Evolutionary conservation across 2,113 vertebrate genomes (phyloP).

Genomic region (Eulemur rufifrons): DNA sequence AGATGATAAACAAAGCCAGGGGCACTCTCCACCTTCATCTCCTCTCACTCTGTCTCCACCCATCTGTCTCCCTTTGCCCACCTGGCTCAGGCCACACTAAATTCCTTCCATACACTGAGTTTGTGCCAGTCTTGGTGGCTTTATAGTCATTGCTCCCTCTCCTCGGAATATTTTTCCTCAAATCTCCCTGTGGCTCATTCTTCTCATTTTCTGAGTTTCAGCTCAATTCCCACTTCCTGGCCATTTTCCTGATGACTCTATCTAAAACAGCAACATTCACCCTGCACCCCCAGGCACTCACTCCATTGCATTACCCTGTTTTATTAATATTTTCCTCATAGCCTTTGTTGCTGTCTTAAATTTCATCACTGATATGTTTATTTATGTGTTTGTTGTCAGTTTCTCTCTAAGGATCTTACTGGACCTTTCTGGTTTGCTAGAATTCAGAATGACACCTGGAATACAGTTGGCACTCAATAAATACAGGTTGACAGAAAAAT

Average conservation of each 20-base stretch:
- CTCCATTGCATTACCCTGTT: background rate
- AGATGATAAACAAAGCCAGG: background rate
- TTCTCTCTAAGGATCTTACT: background rate
- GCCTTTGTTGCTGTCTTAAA: background rate
- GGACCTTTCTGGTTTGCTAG: background rate
- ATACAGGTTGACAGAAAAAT: background rate
- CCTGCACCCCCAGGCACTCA: background rate
- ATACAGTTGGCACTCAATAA: background rate
- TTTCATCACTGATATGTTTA: background rate
- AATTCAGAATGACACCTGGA: background rate
- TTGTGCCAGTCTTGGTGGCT: accelerated
- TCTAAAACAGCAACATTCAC: background rate
- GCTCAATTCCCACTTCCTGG: background rate
- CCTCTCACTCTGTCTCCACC: too few relatives aligned
- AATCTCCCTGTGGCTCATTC: background rate
- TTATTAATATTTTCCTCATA: background rate
- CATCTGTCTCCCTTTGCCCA: too few relatives aligned
- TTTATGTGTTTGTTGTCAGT: background rate
- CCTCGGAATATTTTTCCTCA: background rate
- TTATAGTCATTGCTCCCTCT: too few relatives aligned
- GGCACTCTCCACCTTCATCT: accelerated
- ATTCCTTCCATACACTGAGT: too few relatives aligned
- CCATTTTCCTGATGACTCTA: background rate
- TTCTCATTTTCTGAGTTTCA: background rate
- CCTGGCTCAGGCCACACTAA: background rate